Evolutionary conservation across 2,888 invertebrate species (phyloP).

Genomic region (Rhopalosiphum nymphaeae): DNA sequence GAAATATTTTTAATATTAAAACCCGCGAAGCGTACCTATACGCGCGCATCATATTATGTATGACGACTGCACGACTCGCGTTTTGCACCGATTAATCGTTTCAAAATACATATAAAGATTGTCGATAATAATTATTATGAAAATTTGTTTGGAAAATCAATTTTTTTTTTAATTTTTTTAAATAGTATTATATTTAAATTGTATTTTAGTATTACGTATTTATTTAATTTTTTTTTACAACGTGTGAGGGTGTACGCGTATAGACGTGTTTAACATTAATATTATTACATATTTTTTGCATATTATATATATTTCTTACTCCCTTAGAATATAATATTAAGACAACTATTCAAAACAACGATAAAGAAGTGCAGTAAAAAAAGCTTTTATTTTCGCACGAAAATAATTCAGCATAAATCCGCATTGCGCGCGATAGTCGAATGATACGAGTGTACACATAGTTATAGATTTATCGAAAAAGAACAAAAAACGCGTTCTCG

Average conservation of each 20-base stretch:
- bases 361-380: slow-evolving; percentile 60
- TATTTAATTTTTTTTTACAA: slow-evolving; percentile 12
- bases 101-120: slow-evolving; percentile 52
- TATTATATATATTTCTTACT: neutral
- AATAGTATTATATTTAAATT: slow-evolving; percentile 8
- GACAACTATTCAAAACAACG: slow-evolving; percentile 38
- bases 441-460: slow-evolving; percentile 41
- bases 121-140: slow-evolving; percentile 52
- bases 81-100: slow-evolving; percentile 33
- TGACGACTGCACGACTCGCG: neutral
- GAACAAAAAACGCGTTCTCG: neutral
- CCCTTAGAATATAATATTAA: slow-evolving; percentile 31
- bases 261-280: neutral
- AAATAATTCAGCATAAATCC: slow-evolving; percentile 35
- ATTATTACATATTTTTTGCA: slow-evolving; percentile 5
- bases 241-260: neutral
- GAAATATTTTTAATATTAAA: slow-evolving; percentile 27
- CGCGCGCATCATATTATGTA: neutral
- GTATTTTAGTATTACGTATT: neutral
- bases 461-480: slow-evolving; percentile 23
- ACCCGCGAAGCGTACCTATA: slow-evolving; percentile 35
- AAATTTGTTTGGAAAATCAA: slow-evolving; percentile 43
- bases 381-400: slow-evolving; percentile 51
- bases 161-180: neutral
- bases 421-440: neutral